Percentiles rank a stretch among this genome's conserved stretches.
phyloP scores from a whole-genome alignment of 2,113 vertebrate species.

The Periophthalmus modestus region DNA sequence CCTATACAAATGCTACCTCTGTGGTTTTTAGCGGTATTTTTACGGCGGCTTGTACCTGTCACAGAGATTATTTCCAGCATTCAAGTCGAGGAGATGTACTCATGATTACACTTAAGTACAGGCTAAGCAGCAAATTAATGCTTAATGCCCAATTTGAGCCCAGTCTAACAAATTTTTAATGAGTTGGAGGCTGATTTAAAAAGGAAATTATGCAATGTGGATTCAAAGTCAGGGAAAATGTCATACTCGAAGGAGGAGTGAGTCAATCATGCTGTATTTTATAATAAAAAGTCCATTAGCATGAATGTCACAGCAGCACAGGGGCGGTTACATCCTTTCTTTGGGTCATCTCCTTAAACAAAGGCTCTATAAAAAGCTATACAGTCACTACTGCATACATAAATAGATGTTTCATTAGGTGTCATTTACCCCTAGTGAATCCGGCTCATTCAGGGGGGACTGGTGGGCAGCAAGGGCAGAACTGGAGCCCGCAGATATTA shows the following conservation, averaged over 20 bases:
- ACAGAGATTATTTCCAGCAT: slow-evolving; percentile 54
- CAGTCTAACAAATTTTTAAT: slow-evolving; percentile 45
- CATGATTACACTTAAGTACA: slow-evolving; percentile 33
- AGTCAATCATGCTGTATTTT: slow-evolving; percentile 24
- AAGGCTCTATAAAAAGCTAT: slow-evolving; percentile 27
- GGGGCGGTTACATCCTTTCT: slow-evolving; percentile 25
- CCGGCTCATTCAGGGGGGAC: slow-evolving; percentile 44
- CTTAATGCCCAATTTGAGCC: slow-evolving; percentile 44
- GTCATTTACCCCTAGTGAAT: slow-evolving; percentile 46
- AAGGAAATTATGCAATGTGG: slow-evolving; percentile 33
- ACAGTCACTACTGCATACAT: slow-evolving; percentile 42
- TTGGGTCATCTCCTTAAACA: slow-evolving; percentile 16
- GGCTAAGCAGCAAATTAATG: slow-evolving; percentile 43
- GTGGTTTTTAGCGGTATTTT: slow-evolving; percentile 25
- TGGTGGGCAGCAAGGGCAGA: slow-evolving; percentile 42
- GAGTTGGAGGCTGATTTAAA: slow-evolving; percentile 33
- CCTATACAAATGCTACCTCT: slow-evolving; percentile 11
- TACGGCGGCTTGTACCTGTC: slow-evolving; percentile 42
- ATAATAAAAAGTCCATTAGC: slow-evolving; percentile 24
- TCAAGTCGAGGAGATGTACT: slow-evolving; percentile 33
- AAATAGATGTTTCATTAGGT: slow-evolving; percentile 42
- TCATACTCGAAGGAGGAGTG: slow-evolving; percentile 23
- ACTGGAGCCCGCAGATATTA: slow-evolving; percentile 39
- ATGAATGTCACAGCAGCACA: slow-evolving; percentile 1
- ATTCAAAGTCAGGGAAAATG: slow-evolving; percentile 22